Evolutionary conservation across 2,113 vertebrate species (phyloP).

Genomic region (Notothenia coriiceps): DNA sequence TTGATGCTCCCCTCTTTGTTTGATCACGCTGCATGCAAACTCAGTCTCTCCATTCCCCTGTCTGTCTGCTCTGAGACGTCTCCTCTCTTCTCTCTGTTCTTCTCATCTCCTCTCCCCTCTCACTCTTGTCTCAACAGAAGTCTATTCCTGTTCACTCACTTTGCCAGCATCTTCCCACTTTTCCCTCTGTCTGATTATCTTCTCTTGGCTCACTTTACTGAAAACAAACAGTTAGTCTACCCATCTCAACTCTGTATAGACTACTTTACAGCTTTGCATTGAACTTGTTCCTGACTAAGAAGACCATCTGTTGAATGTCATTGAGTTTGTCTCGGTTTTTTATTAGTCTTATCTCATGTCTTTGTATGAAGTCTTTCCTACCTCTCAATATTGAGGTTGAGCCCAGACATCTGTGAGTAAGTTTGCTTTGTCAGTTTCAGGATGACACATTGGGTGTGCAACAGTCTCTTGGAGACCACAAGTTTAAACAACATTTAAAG

Average conservation of each 20-base stretch:
- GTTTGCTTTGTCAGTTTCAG: background rate
- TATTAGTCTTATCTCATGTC: background rate
- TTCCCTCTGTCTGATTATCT: constrained; percentile 36
- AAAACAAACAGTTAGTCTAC: background rate
- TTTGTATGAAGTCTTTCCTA: background rate
- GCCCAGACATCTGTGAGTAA: background rate
- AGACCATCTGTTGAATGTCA: constrained; percentile 58
- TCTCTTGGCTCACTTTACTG: constrained; percentile 25
- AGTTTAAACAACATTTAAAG: background rate
- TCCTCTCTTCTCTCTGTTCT: constrained; percentile 18
- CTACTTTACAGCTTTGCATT: constrained; percentile 31
- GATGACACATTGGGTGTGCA: background rate
- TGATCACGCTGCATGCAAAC: constrained; percentile 57
- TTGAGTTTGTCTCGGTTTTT: background rate
- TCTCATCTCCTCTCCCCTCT: constrained; percentile 15
- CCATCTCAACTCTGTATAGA: constrained; percentile 18
- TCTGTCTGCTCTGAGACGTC: constrained; percentile 51
- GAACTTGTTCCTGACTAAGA: constrained; percentile 7
- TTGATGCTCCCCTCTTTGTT: constrained; percentile 49
- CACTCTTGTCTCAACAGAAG: constrained; percentile 55
- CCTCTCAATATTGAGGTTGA: background rate
- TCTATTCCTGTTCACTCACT: constrained; percentile 68
- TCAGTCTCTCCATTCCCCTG: constrained; percentile 28
- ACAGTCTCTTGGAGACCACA: background rate
- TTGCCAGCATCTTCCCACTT: constrained; percentile 59